These are phyloP conservation scores for Dendrolimus kikuchii DNA, from an alignment of 1,140 invertebrate species.

Conservation along the genomic window DNA sequence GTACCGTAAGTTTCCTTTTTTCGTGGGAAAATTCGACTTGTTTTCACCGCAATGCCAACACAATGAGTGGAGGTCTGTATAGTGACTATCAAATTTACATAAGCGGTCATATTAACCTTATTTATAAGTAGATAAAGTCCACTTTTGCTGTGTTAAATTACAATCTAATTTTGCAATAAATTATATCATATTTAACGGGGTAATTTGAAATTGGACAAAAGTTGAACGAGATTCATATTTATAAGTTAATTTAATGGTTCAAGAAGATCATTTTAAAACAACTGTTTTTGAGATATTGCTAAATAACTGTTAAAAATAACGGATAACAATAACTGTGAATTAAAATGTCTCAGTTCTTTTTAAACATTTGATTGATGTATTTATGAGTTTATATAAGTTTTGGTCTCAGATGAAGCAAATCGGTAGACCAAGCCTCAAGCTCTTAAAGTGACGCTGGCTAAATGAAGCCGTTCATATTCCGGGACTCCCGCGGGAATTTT, in stretches of 20 bases:
- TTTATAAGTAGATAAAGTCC: conserved; percentile 12
- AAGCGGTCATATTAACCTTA: conserved; percentile 19
- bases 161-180: conserved; percentile 8
- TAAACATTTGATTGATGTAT: too few relatives aligned
- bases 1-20: conserved; percentile 60
- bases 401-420: too few relatives aligned
- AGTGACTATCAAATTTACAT: conserved; percentile 31
- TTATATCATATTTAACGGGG: conserved; percentile 36
- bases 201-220: not conserved
- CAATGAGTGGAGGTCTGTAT: conserved; percentile 41
- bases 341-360: too few relatives aligned
- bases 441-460: too few relatives aligned
- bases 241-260: not conserved
- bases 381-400: too few relatives aligned
- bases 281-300: not conserved
- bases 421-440: too few relatives aligned
- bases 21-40: conserved; percentile 59
- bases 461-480: too few relatives aligned
- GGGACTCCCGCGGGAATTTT: too few relatives aligned
- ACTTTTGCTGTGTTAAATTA: conserved; percentile 11
- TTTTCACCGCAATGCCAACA: conserved; percentile 47
- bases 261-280: not conserved
- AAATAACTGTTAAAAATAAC: too few relatives aligned
- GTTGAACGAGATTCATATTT: not conserved
- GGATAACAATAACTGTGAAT: too few relatives aligned